Evolutionary conservation across 2,888 invertebrate genomes (phyloP).

Genomic region (Crematogaster levior): DNA sequence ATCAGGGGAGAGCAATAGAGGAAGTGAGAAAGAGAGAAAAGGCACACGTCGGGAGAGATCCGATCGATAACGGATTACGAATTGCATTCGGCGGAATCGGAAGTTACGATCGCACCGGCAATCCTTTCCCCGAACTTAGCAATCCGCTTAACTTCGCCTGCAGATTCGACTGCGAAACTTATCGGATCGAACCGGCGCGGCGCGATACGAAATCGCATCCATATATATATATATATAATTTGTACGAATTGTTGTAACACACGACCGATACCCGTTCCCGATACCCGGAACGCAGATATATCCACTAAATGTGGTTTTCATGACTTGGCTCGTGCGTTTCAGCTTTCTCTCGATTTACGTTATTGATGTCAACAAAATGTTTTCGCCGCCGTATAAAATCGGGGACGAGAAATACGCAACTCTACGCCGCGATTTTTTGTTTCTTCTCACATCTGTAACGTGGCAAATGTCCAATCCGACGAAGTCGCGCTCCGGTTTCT

Average conservation of each 20-base stretch:
- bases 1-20: neutral
- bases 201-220: slow-evolving; percentile 63
- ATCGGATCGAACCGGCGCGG: slow-evolving; percentile 64
- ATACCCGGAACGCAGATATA: neutral
- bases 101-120: slow-evolving; percentile 65
- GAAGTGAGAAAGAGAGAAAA: slow-evolving; percentile 2
- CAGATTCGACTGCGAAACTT: slow-evolving; percentile 65
- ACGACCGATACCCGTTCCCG: neutral
- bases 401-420: neutral
- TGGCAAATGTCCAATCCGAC: neutral
- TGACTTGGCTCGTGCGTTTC: neutral
- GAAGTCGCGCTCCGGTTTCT: slow-evolving; percentile 3
- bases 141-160: slow-evolving; percentile 72
- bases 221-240: slow-evolving; percentile 72
- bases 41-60: slow-evolving; percentile 53
- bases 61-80: slow-evolving; percentile 74
- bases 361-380: neutral
- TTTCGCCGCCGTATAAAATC: neutral
- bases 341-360: neutral
- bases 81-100: slow-evolving; percentile 67
- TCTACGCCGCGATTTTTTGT: neutral
- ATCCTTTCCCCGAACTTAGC: slow-evolving; percentile 66
- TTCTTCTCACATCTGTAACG: neutral
- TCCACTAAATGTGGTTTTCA: slow-evolving; percentile 3
- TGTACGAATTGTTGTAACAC: slow-evolving; percentile 49